A percentile compares a stretch with the other conserved stretches of the same genome.
phyloP scores from a whole-genome alignment of 2,113 vertebrate species.

The Malurus elegans region DNA sequence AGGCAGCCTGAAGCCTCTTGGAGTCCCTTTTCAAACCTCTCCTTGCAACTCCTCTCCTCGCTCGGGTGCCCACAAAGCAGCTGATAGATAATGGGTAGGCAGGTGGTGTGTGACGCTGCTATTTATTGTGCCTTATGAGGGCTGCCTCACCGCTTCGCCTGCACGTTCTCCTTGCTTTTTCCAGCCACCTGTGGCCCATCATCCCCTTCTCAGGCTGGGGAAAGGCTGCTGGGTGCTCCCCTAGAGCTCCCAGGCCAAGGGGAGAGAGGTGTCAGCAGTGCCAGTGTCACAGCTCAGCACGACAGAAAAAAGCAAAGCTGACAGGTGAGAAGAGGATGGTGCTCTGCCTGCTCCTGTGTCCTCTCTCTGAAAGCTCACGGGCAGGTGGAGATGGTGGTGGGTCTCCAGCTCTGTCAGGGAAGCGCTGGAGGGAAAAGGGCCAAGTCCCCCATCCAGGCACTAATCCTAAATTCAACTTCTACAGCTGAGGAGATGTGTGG shows the following conservation, averaged over 20 bases:
- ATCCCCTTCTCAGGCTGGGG: background rate
- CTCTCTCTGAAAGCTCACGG: background rate
- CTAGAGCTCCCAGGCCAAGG: background rate
- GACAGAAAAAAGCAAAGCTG: background rate
- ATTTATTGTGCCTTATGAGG: background rate
- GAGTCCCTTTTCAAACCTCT: conserved; percentile 10
- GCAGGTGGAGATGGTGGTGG: background rate
- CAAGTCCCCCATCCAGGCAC: background rate
- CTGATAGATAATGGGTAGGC: conserved; percentile 50
- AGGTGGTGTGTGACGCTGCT: conserved; percentile 48
- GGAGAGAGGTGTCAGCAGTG: background rate
- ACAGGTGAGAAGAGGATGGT: background rate
- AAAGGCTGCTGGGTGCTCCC: background rate
- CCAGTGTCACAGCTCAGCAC: background rate
- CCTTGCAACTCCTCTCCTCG: background rate
- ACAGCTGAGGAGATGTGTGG: background rate
- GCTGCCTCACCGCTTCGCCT: background rate
- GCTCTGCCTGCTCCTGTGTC: background rate
- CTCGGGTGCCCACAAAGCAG: conserved; percentile 32
- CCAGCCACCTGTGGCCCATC: background rate
- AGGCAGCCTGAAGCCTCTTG: background rate
- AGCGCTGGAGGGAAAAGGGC: background rate
- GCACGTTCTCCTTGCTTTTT: background rate
- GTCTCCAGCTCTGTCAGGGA: accelerated
- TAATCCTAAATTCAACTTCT: background rate